Evolutionary conservation across 1,140 invertebrate genomes (phyloP).

Genomic region (Drosophila tristis): DNA sequence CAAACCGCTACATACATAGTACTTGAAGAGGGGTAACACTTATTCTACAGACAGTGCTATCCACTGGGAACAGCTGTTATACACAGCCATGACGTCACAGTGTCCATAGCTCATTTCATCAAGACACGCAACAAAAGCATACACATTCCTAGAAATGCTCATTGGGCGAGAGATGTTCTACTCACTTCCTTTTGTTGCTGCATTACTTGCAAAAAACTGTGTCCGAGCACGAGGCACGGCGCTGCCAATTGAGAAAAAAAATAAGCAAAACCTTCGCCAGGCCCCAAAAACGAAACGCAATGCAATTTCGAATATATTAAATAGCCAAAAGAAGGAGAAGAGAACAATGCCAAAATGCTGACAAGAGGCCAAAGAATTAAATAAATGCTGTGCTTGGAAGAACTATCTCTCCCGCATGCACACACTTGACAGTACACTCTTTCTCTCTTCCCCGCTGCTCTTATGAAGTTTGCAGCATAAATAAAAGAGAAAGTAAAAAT

Average conservation of each 20-base stretch:
- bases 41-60: too few relatives aligned
- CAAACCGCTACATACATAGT: too few relatives aligned
- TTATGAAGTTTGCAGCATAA: constrained; percentile 59
- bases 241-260: too few relatives aligned
- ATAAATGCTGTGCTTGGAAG: constrained; percentile 37
- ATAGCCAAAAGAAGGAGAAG: constrained; percentile 31
- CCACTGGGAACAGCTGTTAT: too few relatives aligned
- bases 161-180: background rate
- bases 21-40: too few relatives aligned
- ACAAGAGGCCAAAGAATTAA: constrained; percentile 57
- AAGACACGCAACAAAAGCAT: constrained; percentile 8
- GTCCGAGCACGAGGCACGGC: too few relatives aligned
- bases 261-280: too few relatives aligned
- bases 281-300: constrained; percentile 9
- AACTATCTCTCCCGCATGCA: constrained; percentile 21
- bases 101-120: constrained; percentile 31
- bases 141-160: background rate
- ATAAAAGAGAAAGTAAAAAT: constrained; percentile 80
- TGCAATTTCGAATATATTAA: constrained; percentile 34
- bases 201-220: constrained; percentile 63
- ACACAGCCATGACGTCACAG: too few relatives aligned
- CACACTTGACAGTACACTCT: constrained; percentile 12
- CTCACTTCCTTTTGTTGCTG: constrained; percentile 13
- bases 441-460: constrained; percentile 3
- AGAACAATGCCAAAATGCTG: constrained; percentile 48